These are phyloP conservation scores for Calameuta pallipes DNA, from an alignment of 2,888 invertebrate species.

Conservation along the genomic window DNA sequence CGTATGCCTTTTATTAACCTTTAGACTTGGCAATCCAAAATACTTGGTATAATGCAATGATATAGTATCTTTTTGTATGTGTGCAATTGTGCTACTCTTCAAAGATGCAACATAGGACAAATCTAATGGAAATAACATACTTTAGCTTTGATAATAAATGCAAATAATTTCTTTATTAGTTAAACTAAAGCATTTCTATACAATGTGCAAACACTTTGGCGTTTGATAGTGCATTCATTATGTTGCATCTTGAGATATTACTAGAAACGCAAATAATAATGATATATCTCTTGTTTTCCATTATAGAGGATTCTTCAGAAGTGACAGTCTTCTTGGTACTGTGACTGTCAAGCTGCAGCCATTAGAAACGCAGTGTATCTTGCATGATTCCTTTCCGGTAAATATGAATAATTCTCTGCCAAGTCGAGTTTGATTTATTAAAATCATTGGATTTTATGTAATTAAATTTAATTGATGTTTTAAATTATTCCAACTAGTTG, in stretches of 20 bases:
- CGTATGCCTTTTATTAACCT: background rate
- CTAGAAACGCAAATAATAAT: background rate
- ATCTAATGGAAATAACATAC: background rate
- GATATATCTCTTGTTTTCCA: background rate
- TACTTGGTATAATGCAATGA: too few relatives aligned
- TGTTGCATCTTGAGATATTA: background rate
- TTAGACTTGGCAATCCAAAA: background rate
- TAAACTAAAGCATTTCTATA: background rate
- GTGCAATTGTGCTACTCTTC: background rate
- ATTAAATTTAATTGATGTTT: slow-evolving; percentile 8
- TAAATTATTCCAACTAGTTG: slow-evolving; percentile 70
- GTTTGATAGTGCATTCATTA: background rate
- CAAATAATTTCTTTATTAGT: background rate
- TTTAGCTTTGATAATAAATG: background rate
- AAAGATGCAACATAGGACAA: background rate
- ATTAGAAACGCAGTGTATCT: slow-evolving; percentile 87
- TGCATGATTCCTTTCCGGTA: slow-evolving; percentile 94
- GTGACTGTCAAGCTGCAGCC: slow-evolving; percentile 86
- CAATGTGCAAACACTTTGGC: background rate
- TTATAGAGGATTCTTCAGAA: slow-evolving; percentile 92
- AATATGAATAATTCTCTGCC: slow-evolving; percentile 64
- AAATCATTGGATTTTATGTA: slow-evolving; percentile 9
- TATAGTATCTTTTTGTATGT: background rate
- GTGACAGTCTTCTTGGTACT: slow-evolving; percentile 87
- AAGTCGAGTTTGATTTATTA: background rate